Conservation (phyloP, 2,888 invertebrate genomes). For the Amphipyra berbera region DNA sequence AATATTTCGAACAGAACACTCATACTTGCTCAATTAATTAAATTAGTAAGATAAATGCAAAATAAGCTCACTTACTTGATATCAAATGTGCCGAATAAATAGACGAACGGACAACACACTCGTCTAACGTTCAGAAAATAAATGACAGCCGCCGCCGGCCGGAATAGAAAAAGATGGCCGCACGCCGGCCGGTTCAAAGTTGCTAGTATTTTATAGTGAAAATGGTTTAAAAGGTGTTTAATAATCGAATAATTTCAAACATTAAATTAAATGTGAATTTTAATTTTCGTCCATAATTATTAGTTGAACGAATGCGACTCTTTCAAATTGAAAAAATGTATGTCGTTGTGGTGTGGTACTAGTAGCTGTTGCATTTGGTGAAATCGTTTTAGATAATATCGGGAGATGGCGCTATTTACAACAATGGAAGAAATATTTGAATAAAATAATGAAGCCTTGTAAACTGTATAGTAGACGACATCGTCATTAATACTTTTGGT, state of each 20-base stretch:
- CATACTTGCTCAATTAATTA: neutral
- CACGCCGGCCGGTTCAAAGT: slow-evolving; percentile 3
- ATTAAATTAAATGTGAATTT: too few relatives aligned
- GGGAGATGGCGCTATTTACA: slow-evolving; percentile 26
- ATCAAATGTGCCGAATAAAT: slow-evolving; percentile 20
- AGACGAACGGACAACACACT: slow-evolving; percentile 27
- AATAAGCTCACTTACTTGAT: slow-evolving; percentile 53
- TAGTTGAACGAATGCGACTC: too few relatives aligned
- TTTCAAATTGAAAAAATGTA: too few relatives aligned
- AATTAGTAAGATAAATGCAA: neutral
- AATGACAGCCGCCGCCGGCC: slow-evolving; percentile 42
- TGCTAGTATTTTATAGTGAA: slow-evolving; percentile 31
- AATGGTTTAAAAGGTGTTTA: too few relatives aligned
- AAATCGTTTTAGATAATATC: neutral
- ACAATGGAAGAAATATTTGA: too few relatives aligned
- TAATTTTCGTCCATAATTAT: too few relatives aligned
- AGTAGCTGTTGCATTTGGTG: neutral
- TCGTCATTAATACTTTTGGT: too few relatives aligned
- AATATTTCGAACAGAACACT: neutral
- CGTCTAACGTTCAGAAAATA: slow-evolving; percentile 35
- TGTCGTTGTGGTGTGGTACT: neutral
- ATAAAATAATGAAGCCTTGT: neutral
- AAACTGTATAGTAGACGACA: too few relatives aligned
- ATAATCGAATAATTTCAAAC: too few relatives aligned
- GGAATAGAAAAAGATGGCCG: slow-evolving; percentile 48